phyloP scores from a whole-genome alignment of 92 coral and sea anemone genomes.

The Umimayanthus kanabou region DNA sequence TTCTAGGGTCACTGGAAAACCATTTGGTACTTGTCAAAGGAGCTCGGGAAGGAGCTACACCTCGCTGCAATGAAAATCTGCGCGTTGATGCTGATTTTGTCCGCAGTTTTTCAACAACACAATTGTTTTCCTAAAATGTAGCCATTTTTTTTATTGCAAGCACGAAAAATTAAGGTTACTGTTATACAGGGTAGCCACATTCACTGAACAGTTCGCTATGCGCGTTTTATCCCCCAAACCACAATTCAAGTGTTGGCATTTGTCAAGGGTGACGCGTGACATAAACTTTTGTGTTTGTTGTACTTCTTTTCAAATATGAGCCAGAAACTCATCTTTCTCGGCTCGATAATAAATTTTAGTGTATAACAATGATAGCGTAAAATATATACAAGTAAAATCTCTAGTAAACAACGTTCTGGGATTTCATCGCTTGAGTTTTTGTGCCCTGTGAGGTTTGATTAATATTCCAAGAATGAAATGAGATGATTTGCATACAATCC shows the following conservation, averaged over 20 bases:
- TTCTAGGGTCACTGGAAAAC: slow-evolving; percentile 18
- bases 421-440: slow-evolving; percentile 23
- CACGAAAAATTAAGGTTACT: slow-evolving; percentile 10
- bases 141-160: background rate
- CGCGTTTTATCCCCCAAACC: background rate
- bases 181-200: background rate
- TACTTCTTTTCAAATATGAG: background rate
- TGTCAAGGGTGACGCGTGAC: slow-evolving; percentile 13
- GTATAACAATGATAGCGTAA: background rate
- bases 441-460: slow-evolving; percentile 15
- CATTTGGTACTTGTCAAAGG: slow-evolving; percentile 28
- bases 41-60: background rate
- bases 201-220: slow-evolving; percentile 3
- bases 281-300: background rate
- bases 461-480: slow-evolving; percentile 37
- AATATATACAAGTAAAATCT: background rate
- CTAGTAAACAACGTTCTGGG: slow-evolving; percentile 7
- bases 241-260: background rate
- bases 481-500: slow-evolving; percentile 39
- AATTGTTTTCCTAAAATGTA: background rate
- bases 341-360: background rate
- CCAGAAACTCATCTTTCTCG: background rate
- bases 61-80: slow-evolving; percentile 24
- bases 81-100: background rate
- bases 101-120: background rate